Evolutionary conservation across 1,140 invertebrate species (phyloP).

Genomic region (Battus philenor): DNA sequence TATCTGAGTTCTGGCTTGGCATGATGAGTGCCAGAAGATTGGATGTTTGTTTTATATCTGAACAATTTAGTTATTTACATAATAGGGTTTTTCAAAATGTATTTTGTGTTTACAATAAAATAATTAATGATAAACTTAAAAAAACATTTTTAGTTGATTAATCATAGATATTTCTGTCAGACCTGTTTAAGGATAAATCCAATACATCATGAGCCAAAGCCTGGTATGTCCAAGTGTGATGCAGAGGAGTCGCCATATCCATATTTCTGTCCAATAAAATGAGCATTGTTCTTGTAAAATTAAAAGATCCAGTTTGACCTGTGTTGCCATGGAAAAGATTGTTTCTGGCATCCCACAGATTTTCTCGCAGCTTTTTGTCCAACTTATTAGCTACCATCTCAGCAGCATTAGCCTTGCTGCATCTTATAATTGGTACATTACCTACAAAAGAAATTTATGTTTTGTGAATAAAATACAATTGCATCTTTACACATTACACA

Average conservation of each 20-base stretch:
- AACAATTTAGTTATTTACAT: too few relatives aligned
- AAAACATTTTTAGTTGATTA: too few relatives aligned
- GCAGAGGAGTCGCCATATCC: slow-evolving; percentile 97
- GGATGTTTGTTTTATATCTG: too few relatives aligned
- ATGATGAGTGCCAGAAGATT: too few relatives aligned
- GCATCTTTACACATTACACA: too few relatives aligned
- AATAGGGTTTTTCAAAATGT: too few relatives aligned
- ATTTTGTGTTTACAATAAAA: too few relatives aligned
- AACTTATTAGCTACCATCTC: slow-evolving; percentile 98
- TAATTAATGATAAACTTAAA: too few relatives aligned
- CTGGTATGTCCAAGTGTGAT: slow-evolving; percentile 99
- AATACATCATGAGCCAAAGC: slow-evolving; percentile 97
- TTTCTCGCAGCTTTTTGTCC: slow-evolving; percentile 97
- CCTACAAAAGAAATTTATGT: slow-evolving; percentile 67
- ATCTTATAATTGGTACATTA: slow-evolving; percentile 96
- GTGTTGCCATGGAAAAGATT: slow-evolving; percentile 94
- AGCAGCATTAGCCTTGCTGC: slow-evolving; percentile 96
- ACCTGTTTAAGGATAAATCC: slow-evolving; percentile 90
- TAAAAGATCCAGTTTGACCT: slow-evolving; percentile 84
- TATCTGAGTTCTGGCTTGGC: too few relatives aligned
- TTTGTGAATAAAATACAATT: slow-evolving; percentile 20
- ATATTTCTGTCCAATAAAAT: slow-evolving; percentile 96
- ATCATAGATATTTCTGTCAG: too few relatives aligned
- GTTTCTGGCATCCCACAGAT: slow-evolving; percentile 96
- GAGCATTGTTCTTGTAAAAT: slow-evolving; percentile 94